Evolutionary conservation across 2,888 invertebrate species (phyloP).

Genomic region (Halictus ligatus): DNA sequence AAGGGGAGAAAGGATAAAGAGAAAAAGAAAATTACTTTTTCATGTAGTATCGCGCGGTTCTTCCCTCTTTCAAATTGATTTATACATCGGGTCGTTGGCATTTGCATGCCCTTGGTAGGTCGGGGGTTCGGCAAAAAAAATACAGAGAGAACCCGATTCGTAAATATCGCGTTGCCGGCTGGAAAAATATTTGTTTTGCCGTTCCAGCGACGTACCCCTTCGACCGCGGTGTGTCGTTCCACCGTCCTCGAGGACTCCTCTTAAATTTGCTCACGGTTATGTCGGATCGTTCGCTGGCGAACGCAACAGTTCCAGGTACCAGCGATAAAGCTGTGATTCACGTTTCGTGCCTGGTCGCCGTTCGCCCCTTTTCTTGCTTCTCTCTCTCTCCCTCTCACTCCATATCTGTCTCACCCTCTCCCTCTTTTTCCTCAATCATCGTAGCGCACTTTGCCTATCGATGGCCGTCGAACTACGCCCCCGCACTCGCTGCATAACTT

Average conservation of each 20-base stretch:
- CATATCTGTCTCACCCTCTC: constrained; percentile 26
- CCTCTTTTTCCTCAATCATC: constrained; percentile 53
- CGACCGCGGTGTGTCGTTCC: not conserved
- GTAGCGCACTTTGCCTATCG: constrained; percentile 61
- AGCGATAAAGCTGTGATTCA: constrained; percentile 46
- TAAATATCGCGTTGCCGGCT: constrained; percentile 33
- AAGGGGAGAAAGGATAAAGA: not conserved
- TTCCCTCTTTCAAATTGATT: constrained; percentile 12
- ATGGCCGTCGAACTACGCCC: constrained; percentile 51
- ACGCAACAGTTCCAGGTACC: constrained; percentile 26
- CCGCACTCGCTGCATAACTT: constrained; percentile 67
- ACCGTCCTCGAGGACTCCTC: constrained; percentile 24
- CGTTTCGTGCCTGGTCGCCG: constrained; percentile 24
- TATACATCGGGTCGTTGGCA: constrained; percentile 9
- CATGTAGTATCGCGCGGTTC: constrained; percentile 5
- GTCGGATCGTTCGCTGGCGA: not conserved
- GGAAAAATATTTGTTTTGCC: constrained; percentile 40
- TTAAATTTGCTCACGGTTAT: constrained; percentile 42
- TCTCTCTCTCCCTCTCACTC: not conserved
- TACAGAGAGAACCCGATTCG: constrained; percentile 21
- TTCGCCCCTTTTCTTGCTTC: constrained; percentile 3
- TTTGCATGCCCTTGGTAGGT: not conserved
- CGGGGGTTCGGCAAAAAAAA: not conserved
- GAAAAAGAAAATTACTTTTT: constrained; percentile 21
- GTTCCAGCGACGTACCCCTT: constrained; percentile 5